Evolutionary conservation across 2,888 invertebrate species (phyloP).

Genomic region (Cabera pusaria): DNA sequence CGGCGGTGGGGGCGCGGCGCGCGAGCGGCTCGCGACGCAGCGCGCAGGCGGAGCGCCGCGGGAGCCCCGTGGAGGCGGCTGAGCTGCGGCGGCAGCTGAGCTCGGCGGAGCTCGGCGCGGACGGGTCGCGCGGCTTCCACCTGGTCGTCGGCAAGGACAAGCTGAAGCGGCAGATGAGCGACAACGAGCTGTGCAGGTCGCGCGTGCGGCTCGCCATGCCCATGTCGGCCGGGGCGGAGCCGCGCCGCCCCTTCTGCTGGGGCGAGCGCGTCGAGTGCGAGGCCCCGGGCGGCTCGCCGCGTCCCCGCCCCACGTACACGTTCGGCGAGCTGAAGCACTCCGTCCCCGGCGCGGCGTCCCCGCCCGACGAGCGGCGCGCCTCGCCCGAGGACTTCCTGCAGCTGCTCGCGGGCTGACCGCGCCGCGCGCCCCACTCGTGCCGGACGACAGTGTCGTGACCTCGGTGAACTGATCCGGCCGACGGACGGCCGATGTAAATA

Average conservation of each 20-base stretch:
- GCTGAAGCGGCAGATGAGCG: constrained; percentile 70
- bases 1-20: too few species aligned
- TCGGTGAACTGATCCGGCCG: constrained; percentile 53
- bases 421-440: constrained; percentile 41
- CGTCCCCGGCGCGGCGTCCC: constrained; percentile 59
- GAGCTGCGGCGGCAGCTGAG: constrained; percentile 64
- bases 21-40: constrained; percentile 36
- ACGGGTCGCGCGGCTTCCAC: constrained; percentile 57
- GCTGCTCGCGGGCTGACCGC: constrained; percentile 63
- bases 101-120: constrained; percentile 55
- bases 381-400: constrained; percentile 70
- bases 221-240: constrained; percentile 77
- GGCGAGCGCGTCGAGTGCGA: constrained; percentile 62
- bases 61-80: constrained; percentile 44
- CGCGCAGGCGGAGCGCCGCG: constrained; percentile 47
- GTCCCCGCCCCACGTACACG: constrained; percentile 55
- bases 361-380: constrained; percentile 53
- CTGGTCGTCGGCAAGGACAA: constrained; percentile 68
- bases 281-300: constrained; percentile 37
- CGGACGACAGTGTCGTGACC: constrained; percentile 61
- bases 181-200: constrained; percentile 64
- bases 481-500: constrained; percentile 74
- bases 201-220: constrained; percentile 70
- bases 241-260: constrained; percentile 64
- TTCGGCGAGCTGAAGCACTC: constrained; percentile 77